Evolutionary conservation across 2,797 vertebrate species (phyloP), one percentile per base, ranked within the genome.

Genomic region (Periparus ater): DNA sequence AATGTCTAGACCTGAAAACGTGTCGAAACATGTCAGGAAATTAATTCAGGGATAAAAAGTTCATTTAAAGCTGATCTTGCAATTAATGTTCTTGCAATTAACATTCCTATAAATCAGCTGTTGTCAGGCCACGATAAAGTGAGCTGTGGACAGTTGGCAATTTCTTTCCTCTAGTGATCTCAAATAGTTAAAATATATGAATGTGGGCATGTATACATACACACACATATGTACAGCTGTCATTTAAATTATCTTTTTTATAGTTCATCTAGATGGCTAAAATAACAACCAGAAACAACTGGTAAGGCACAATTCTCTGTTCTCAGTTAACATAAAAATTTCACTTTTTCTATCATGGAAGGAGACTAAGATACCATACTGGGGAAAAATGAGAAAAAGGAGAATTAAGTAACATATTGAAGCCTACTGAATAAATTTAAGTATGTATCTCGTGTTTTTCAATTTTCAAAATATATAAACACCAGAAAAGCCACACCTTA

Each of bases 401-500:
- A 29, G 11, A 27, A 77, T 45, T 4, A 50, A 91, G 4, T 20
- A 83, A 81, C 13, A 62, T 11, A 57, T 2, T 22, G 17, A 89
- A 87, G 48, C 4, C 25, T 55, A 61, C 12, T 60, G 47, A 82
- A 65, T 27, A 63, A 32, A 75, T 53, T 18, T 40, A 36, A 17
- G 4, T 27, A 26, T 45, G 6, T 29, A 44, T 2, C 17, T 62
- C 13, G 19, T 13, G 11, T 4, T 57, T 91, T 70, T 32, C 15
- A n/a, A n/a, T 42, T 34, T 1, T 15, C 10, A 30, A 47, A 91
- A 76, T 27, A 40, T 13, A 45, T 71, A 32, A 85, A 54, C 14
- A 42, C 38, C 9, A 47, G 48, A 50, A 25, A 74, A 60, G 36
- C 26, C 96, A 78, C 97, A 99, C 99, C 99, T 99, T 99, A 97